Percentiles rank a stretch among this genome's conserved stretches.
Evolutionary conservation across 2,797 vertebrate species (phyloP).

Genomic region (Leptodactylus fallax): DNA sequence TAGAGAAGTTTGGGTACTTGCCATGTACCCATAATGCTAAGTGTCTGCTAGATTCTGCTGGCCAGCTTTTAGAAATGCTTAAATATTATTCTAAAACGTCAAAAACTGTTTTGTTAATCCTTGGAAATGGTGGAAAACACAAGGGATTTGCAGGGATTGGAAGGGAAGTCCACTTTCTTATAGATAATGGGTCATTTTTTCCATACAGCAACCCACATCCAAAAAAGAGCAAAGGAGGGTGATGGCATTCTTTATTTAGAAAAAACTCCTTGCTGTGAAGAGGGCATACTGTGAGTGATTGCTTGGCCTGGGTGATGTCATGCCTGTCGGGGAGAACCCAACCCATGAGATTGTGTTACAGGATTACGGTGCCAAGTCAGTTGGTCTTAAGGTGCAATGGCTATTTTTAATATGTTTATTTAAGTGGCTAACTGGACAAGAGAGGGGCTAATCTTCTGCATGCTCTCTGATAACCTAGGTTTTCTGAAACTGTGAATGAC

Average conservation of each 20-base stretch:
- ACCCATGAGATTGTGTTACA: slow-evolving; percentile 55
- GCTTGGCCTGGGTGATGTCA: slow-evolving; percentile 58
- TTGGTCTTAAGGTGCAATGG: slow-evolving; percentile 56
- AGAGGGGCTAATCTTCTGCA: slow-evolving; percentile 43
- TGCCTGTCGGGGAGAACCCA: slow-evolving; percentile 59
- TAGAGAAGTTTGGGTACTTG: too few relatives aligned
- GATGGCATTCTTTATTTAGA: slow-evolving; percentile 61
- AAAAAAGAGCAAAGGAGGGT: slow-evolving; percentile 58
- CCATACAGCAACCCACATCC: slow-evolving; percentile 55
- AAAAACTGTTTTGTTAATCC: not conserved
- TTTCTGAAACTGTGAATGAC: slow-evolving; percentile 48
- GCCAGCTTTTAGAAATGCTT: not conserved
- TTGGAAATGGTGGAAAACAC: not conserved
- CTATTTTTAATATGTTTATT: slow-evolving; percentile 63
- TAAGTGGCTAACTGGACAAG: slow-evolving; percentile 52
- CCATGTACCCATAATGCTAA: not conserved
- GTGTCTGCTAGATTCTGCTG: not conserved
- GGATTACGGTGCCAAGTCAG: slow-evolving; percentile 52
- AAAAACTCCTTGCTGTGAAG: slow-evolving; percentile 43
- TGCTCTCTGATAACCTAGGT: slow-evolving; percentile 50
- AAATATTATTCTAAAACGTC: not conserved
- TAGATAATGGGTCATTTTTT: slow-evolving; percentile 47
- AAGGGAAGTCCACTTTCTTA: slow-evolving; percentile 24
- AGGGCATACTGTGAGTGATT: slow-evolving; percentile 49
- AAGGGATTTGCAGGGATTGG: not conserved